Evolutionary conservation across 2,113 vertebrate genomes (phyloP).

Genomic region (Clarias macrocephalus): DNA sequence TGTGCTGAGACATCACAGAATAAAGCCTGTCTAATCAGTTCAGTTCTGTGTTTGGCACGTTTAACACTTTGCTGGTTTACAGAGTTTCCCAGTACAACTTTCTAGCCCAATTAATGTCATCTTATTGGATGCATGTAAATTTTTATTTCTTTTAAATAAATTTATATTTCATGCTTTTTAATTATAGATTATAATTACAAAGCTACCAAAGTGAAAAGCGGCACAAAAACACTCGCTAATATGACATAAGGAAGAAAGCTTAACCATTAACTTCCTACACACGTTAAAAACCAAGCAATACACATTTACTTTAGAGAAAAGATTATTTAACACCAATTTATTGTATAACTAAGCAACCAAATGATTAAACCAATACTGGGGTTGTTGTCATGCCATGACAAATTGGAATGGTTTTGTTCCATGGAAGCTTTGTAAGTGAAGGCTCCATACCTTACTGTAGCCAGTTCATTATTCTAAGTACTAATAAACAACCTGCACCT

Average conservation of each 20-base stretch:
- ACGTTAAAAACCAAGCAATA: not conserved
- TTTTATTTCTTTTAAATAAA: not conserved
- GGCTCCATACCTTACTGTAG: not conserved
- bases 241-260: not conserved
- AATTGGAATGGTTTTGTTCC: not conserved
- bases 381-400: not conserved
- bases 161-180: not conserved
- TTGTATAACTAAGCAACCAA: not conserved
- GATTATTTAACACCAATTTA: not conserved
- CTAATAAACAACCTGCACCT: conserved; percentile 7
- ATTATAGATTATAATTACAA: not conserved
- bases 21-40: not conserved
- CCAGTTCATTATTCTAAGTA: not conserved
- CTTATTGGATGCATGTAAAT: not conserved
- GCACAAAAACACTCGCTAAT: not conserved
- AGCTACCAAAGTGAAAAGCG: not conserved
- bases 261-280: not conserved
- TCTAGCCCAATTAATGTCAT: conserved; percentile 34
- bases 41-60: not conserved
- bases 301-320: not conserved
- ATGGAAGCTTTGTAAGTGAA: not conserved
- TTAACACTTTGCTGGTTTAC: conserved; percentile 1
- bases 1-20: not conserved
- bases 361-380: not conserved
- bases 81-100: conserved; percentile 29